Conservation (phyloP, 2,888 invertebrate species). For the Lycophotia porphyrea region DNA sequence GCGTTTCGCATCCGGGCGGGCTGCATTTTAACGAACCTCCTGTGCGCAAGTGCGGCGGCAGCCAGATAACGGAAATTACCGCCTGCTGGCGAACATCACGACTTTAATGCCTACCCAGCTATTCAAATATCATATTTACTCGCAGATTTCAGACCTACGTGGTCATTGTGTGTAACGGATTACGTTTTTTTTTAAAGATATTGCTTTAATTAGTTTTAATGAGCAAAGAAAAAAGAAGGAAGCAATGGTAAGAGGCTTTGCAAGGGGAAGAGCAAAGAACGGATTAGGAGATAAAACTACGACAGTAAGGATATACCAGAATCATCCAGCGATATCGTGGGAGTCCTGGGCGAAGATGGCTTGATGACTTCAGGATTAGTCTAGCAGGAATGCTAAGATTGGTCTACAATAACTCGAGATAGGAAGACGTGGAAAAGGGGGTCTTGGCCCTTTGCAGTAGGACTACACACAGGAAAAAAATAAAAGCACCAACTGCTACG, state of each 20-base stretch:
- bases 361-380: neutral
- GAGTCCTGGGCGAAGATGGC: neutral
- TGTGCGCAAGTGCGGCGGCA: constrained; percentile 68
- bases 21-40: constrained; percentile 83
- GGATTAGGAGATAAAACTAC: neutral
- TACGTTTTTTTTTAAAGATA: constrained; percentile 26
- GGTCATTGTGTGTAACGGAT: constrained; percentile 56
- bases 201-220: constrained; percentile 23
- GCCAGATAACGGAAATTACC: constrained; percentile 84
- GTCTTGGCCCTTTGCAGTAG: neutral
- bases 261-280: neutral
- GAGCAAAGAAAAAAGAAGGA: neutral
- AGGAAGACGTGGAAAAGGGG: neutral
- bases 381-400: neutral
- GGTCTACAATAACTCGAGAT: neutral
- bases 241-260: neutral
- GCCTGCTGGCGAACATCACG: constrained; percentile 72
- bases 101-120: constrained; percentile 69
- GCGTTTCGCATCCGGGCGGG: constrained; percentile 81
- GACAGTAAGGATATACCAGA: neutral
- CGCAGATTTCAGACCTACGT: constrained; percentile 61
- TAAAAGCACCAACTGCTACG: neutral
- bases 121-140: constrained; percentile 77
- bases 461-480: neutral
- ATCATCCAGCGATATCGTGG: neutral